Evolutionary conservation across 2,113 vertebrate genomes (phyloP), one percentile per base, ranked within the genome.

Genomic region (Canis aureus): DNA sequence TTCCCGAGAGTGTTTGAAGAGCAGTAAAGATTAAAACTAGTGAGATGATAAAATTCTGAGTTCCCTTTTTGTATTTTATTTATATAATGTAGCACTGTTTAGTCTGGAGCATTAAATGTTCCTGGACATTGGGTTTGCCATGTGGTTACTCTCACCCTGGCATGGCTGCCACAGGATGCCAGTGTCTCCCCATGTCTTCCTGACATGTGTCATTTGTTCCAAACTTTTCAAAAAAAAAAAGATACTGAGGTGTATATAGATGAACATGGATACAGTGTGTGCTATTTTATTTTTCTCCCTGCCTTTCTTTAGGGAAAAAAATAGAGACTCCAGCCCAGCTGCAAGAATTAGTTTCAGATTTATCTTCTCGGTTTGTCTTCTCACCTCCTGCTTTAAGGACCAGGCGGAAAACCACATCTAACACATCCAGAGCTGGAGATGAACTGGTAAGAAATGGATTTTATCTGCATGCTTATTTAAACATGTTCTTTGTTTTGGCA

Each of bases 341-440:
- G 27, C 97, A 98, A 91, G 98, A 99, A 93, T 73, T 98, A 27
- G 98, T 99, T 59, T 97, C 98, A 1, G 98, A 98, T 86, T 92
- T 98, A 79, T 94, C 99, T 85, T 98, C 99, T 95, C 98, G 98
- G 0, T 99, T 99, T 97, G 98, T 98, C 59, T 98, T 99, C 89
- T 99, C 99, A n/a, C 98, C 99, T 22, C 99, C 99, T 89, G 96
- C 99, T 85, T 97, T 99, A 98, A 98, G 99, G 43, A 98, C 99
- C 78, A 99, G 98, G 49, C 98, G 13, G 60, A 99, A 98, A 98
- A 97, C 74, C 9, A 67, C 86, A 62, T 73, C 98, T 51, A 94
- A 29, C 81, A 76, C 97, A 85, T 98, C 98, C 67, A 97, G 2
- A 38, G 92, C 87, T 85, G 86, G 97, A 73, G 93, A 96, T 96